These are phyloP conservation scores for Agriopis leucophaearia DNA, from an alignment of 2,888 invertebrate genomes.

Conservation along the genomic window DNA sequence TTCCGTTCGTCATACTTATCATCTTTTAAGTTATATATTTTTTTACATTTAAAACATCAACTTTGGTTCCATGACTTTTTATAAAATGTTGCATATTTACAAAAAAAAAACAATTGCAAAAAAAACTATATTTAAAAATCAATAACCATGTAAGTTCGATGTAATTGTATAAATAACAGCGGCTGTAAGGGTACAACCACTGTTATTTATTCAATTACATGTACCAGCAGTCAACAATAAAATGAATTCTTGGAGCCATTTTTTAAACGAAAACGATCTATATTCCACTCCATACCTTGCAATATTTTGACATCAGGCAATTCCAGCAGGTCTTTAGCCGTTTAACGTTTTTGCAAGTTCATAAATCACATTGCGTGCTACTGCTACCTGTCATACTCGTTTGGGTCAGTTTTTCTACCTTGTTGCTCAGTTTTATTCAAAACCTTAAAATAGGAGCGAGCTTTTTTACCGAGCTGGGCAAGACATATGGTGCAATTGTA, in stretches of 20 bases:
- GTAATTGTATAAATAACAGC: no score
- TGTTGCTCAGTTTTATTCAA: slow-evolving; percentile 26
- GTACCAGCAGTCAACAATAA: neutral
- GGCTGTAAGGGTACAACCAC: no score
- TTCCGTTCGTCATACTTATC: no score
- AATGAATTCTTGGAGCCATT: neutral
- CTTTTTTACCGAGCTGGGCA: slow-evolving; percentile 3
- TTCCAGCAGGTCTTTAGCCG: slow-evolving; percentile 16
- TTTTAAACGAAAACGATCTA: neutral
- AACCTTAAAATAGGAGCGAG: slow-evolving; percentile 16
- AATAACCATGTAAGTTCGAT: no score
- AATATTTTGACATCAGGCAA: slow-evolving; percentile 18
- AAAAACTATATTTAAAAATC: no score
- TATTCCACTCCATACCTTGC: slow-evolving; percentile 1
- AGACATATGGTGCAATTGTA: slow-evolving; percentile 7
- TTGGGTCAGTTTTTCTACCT: slow-evolving; percentile 24
- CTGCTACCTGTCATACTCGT: slow-evolving; percentile 31
- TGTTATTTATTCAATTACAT: no score
- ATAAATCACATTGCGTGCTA: slow-evolving; percentile 30
- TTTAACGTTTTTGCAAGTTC: slow-evolving; percentile 26
- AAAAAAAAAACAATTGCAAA: no score
- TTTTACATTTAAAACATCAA: no score
- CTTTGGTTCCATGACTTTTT: no score
- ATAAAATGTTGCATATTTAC: no score
- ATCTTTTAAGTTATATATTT: no score